phyloP scores from a whole-genome alignment of 2,113 vertebrate genomes.

The Aptenodytes forsteri region DNA sequence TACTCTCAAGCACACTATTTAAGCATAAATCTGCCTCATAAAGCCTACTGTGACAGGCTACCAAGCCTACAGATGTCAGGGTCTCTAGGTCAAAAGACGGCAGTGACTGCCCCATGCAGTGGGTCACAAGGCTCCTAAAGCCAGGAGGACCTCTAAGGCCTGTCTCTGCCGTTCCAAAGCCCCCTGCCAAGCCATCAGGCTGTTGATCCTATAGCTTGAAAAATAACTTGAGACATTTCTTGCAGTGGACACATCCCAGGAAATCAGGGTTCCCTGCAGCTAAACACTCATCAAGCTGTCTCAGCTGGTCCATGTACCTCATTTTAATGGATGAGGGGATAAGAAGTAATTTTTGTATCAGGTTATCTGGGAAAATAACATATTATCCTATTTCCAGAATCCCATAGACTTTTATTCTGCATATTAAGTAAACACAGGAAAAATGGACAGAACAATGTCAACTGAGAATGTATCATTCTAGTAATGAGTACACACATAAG shows the following conservation, averaged over 20 bases:
- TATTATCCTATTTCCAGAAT: not conserved
- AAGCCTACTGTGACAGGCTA: not conserved
- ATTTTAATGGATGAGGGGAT: not conserved
- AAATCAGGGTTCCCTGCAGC: not conserved
- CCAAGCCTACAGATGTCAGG: not conserved
- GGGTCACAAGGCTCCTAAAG: not conserved
- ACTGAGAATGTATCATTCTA: not conserved
- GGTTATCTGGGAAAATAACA: not conserved
- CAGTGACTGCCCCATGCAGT: not conserved
- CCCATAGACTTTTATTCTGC: not conserved
- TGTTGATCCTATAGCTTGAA: not conserved
- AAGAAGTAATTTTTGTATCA: not conserved
- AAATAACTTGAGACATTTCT: constrained; percentile 14
- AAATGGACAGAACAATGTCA: not conserved
- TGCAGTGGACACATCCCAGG: not conserved
- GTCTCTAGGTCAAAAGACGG: not conserved
- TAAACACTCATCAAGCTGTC: constrained; percentile 11
- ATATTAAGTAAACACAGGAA: not conserved
- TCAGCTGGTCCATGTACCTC: not conserved
- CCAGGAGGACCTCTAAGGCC: not conserved
- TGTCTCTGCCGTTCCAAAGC: not conserved
- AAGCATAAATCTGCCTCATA: constrained; percentile 25
- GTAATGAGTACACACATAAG: not conserved
- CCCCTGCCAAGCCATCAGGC: not conserved
- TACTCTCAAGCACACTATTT: not conserved